Base-by-base conservation (phyloP, 2,797 vertebrate species). In the Spinibarbus caldwelli region DNA sequence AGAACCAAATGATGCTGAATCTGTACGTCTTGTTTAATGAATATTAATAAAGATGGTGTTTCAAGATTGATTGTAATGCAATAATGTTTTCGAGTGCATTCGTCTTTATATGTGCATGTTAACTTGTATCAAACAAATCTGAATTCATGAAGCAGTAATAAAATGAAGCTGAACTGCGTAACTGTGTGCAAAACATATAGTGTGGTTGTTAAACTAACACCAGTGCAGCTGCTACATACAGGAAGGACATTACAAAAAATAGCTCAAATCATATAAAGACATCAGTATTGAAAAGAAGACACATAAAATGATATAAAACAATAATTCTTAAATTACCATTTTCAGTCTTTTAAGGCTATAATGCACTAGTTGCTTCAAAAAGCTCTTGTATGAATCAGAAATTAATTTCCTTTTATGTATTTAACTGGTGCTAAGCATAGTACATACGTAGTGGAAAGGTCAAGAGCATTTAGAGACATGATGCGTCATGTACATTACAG, bases 321-420 rank as follows among this genome's bases (percentile, higher is more conserved):
- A 12, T 71, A 6, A 38, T 43, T 52, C 34, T 73, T 59, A 78
- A 75, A 79, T 23, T 52, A 57, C 1, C 66, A 47, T 66, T 36
- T 26, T 43, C 21, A 66, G 23, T 82, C 2, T 12, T 57, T 92
- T 90, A 93, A 93, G 92, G 92, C 89, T 92, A 92, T 87, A 84
- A 87, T 90, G 77, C 68, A 81, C 36, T 84, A 87, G 85, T 29
- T 88, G 64, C 17, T 34, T 82, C 62, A 68, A 77, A 8, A 82
- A 1, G 71, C 73, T 59, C 41, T 17, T 83, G 15, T 78, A 80
- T 83, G 70, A 62, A 23, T 84, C 5, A 19, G 4, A 68, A 67
- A 31, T 43, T 0, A 19, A 59, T 78, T 78, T 36, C 5, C 14
- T 84, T 78, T 34, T 15, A 78, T 62, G 80, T 68, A 43, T 47